A percentile compares a stretch with the other conserved stretches of the same genome.
Evolutionary conservation across 2,797 vertebrate genomes (phyloP).

Genomic region (Paramormyrops hopkinsi): DNA sequence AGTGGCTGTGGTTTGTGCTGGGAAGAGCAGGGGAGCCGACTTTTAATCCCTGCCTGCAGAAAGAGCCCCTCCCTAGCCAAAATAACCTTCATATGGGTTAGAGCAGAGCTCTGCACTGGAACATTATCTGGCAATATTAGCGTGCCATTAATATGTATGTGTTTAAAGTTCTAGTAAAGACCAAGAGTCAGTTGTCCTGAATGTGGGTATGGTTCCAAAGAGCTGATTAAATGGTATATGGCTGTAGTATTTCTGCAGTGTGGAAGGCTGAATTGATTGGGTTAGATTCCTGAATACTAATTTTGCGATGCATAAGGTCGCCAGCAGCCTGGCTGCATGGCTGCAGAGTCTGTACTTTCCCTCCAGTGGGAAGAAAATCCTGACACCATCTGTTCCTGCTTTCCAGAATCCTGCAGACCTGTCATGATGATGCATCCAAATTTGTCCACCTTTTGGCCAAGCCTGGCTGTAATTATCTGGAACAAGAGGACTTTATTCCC

Average conservation of each 20-base stretch:
- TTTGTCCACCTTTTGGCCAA: slow-evolving; percentile 88
- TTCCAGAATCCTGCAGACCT: slow-evolving; percentile 82
- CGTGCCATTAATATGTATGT: slow-evolving; percentile 45
- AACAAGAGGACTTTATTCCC: slow-evolving; percentile 95
- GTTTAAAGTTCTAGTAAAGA: slow-evolving; percentile 35
- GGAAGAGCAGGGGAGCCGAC: background rate
- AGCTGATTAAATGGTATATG: slow-evolving; percentile 28
- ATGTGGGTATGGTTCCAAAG: slow-evolving; percentile 38
- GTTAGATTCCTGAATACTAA: slow-evolving; percentile 48
- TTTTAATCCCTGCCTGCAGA: background rate
- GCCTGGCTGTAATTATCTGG: slow-evolving; percentile 85
- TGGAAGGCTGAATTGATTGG: slow-evolving; percentile 32
- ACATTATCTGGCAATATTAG: slow-evolving; percentile 23
- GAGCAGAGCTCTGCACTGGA: background rate
- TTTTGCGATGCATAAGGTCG: slow-evolving; percentile 50
- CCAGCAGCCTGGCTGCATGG: slow-evolving; percentile 28
- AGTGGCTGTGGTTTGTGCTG: slow-evolving; percentile 47
- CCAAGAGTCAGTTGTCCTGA: slow-evolving; percentile 42
- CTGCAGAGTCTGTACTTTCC: slow-evolving; percentile 33
- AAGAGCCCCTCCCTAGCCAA: background rate
- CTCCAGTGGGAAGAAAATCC: slow-evolving; percentile 36
- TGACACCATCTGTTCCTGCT: slow-evolving; percentile 62
- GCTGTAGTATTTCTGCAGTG: slow-evolving; percentile 36
- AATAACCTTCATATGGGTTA: background rate
- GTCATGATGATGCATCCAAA: slow-evolving; percentile 85